Percentiles rank a stretch among this genome's conserved stretches.
Evolutionary conservation across 2,797 vertebrate species (phyloP).

Genomic region (Orestias chungarensis): DNA sequence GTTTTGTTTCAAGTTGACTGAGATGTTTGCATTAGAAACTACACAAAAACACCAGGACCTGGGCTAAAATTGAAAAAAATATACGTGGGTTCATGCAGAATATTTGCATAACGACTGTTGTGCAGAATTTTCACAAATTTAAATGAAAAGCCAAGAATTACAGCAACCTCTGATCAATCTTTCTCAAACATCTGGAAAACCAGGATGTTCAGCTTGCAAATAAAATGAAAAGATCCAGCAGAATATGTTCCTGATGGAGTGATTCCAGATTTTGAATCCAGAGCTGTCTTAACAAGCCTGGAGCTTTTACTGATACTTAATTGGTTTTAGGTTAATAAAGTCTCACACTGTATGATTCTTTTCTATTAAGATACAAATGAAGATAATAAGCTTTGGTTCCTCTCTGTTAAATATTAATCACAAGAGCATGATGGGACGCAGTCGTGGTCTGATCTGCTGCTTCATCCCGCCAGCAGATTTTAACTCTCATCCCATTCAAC

Average conservation of each 20-base stretch:
- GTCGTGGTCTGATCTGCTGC: neutral
- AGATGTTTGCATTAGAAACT: no score
- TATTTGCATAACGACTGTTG: no score
- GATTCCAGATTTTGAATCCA: neutral
- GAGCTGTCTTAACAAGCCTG: neutral
- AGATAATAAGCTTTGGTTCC: neutral
- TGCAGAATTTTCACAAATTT: no score
- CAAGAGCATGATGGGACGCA: neutral
- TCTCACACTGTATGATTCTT: neutral
- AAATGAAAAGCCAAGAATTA: neutral
- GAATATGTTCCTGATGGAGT: neutral
- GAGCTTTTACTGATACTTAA: neutral
- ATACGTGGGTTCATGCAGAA: no score
- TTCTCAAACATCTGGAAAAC: neutral
- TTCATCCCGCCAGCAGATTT: neutral
- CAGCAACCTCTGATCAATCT: neutral
- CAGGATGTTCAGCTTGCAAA: neutral
- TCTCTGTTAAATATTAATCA: no score
- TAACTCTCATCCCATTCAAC: constrained; percentile 14
- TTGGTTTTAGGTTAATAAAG: neutral
- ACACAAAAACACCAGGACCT: no score
- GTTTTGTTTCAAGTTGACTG: no score
- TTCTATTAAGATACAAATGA: neutral
- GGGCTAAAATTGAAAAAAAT: no score
- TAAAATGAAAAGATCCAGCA: neutral